A percentile compares a stretch with the other conserved stretches of the same genome.
Conservation (phyloP, 1,140 invertebrate genomes). For the Cherax quadricarinatus region DNA sequence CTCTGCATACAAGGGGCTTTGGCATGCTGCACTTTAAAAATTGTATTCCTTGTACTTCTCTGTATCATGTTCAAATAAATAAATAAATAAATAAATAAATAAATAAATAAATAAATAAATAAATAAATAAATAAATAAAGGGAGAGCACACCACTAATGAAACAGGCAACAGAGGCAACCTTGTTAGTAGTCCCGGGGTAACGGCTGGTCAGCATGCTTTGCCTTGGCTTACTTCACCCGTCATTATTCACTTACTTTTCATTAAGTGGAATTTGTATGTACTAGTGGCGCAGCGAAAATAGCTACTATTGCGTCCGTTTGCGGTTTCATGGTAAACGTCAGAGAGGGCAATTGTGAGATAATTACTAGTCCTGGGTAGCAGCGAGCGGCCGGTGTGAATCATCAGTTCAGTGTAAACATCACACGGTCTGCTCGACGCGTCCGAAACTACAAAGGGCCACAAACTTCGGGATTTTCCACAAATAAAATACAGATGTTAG, state of each 20-base stretch:
- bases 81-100: slow-evolving; percentile 41
- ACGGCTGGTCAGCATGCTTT: not conserved
- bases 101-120: slow-evolving; percentile 35
- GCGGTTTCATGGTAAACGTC: not conserved
- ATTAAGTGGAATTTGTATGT: not conserved
- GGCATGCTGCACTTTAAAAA: no score
- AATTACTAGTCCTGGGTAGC: not conserved
- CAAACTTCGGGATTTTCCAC: not conserved
- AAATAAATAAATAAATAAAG: not conserved
- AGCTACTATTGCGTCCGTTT: not conserved
- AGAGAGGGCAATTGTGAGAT: not conserved
- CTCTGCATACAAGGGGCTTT: no score
- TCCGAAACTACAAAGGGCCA: not conserved
- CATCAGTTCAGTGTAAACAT: slow-evolving; percentile 2
- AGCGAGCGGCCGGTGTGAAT: not conserved
- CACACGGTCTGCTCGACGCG: not conserved
- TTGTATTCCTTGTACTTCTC: no score
- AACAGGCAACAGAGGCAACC: no score
- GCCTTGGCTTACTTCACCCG: not conserved
- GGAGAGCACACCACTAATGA: no score
- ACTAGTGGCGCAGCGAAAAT: not conserved
- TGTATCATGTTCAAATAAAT: slow-evolving; percentile 41
- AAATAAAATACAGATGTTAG: not conserved
- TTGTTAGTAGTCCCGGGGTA: no score
- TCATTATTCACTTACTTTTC: not conserved